Percentiles rank a stretch among this genome's conserved stretches.
Conservation (phyloP, 2,113 vertebrate species). For the Rattus rattus region DNA sequence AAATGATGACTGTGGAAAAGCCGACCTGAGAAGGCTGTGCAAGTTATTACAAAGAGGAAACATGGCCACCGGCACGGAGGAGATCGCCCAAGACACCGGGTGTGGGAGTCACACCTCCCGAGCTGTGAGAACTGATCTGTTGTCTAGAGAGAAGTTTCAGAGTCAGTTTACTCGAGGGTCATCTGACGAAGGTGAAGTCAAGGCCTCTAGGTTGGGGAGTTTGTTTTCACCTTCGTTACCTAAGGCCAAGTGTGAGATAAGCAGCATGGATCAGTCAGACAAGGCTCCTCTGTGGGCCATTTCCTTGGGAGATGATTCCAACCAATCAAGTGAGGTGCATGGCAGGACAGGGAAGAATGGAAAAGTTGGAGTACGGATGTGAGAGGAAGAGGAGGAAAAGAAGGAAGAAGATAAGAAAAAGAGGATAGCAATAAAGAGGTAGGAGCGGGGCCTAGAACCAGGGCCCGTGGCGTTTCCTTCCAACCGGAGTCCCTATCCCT, state of each 20-base stretch:
- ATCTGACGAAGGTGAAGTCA: slow-evolving; percentile 1
- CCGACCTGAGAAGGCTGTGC: neutral
- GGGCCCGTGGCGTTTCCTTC: neutral
- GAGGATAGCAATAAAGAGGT: too few relatives aligned
- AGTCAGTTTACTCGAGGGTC: slow-evolving; percentile 60
- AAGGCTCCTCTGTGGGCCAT: neutral
- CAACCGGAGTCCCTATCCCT: neutral
- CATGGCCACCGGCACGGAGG: neutral
- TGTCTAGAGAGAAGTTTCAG: neutral
- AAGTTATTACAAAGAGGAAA: neutral
- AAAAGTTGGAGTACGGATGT: neutral
- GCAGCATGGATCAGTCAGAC: neutral
- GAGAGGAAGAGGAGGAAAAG: neutral
- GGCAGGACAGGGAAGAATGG: neutral
- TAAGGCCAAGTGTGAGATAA: neutral
- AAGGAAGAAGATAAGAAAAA: neutral
- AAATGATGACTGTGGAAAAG: neutral
- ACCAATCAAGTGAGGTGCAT: neutral
- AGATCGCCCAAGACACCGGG: neutral
- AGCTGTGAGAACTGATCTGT: slow-evolving; percentile 57
- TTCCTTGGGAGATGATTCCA: neutral
- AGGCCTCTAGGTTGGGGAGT: neutral
- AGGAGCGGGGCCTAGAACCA: neutral
- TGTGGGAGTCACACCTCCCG: neutral
- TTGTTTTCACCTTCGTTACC: slow-evolving; percentile 65